phyloP scores from a whole-genome alignment of 2,888 invertebrate species.

The Gymnosoma rotundatum region DNA sequence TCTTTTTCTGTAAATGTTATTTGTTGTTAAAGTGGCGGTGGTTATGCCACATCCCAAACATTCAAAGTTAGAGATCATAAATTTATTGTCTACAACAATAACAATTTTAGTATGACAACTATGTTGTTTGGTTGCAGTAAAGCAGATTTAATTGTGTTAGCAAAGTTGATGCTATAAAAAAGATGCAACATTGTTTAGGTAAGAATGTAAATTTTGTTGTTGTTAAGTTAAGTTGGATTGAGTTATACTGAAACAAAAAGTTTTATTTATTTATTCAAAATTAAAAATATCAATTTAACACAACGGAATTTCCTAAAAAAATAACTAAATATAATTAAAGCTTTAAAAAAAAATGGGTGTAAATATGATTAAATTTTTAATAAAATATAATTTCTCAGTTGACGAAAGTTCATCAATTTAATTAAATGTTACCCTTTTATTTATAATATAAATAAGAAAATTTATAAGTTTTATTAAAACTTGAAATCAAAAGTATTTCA shows the following conservation, averaged over 20 bases:
- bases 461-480: too few relatives aligned
- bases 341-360: too few relatives aligned
- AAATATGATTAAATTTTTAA: too few relatives aligned
- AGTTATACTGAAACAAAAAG: constrained; percentile 6
- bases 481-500: too few relatives aligned
- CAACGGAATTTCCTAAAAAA: too few relatives aligned
- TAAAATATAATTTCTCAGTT: too few relatives aligned
- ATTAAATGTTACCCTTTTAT: too few relatives aligned
- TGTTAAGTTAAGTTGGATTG: not conserved
- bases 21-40: not conserved
- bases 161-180: constrained; percentile 7
- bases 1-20: constrained; percentile 10
- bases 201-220: not conserved
- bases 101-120: constrained; percentile 22
- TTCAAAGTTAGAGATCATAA: constrained; percentile 45
- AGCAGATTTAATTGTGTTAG: constrained; percentile 2
- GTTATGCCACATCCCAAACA: constrained; percentile 20
- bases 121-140: constrained; percentile 20
- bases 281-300: too few relatives aligned
- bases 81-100: constrained; percentile 31
- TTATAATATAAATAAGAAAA: too few relatives aligned
- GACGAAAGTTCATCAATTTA: too few relatives aligned
- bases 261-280: too few relatives aligned
- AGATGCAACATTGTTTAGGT: constrained; percentile 27
- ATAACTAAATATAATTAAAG: too few relatives aligned